Evolutionary conservation across 2,113 vertebrate genomes (phyloP).

Genomic region (Mastomys coucha): DNA sequence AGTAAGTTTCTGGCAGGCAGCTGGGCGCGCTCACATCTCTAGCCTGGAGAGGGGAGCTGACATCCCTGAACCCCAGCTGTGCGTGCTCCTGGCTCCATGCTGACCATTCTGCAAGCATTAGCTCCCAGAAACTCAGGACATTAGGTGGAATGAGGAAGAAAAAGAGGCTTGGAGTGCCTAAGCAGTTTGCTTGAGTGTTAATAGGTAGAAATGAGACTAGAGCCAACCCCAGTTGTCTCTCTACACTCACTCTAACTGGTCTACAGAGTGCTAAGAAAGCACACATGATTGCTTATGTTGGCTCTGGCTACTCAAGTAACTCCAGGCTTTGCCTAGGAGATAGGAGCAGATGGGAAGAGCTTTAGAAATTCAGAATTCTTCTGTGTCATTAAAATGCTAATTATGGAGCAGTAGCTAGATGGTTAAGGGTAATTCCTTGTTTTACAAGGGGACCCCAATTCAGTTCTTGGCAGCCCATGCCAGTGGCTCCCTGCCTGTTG

Average conservation of each 20-base stretch:
- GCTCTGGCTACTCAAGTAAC: neutral
- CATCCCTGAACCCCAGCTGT: neutral
- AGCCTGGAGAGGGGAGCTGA: neutral
- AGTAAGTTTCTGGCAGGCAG: neutral
- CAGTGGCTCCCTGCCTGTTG: neutral
- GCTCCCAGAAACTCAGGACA: neutral
- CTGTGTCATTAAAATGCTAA: neutral
- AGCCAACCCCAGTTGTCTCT: neutral
- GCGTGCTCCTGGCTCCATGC: neutral
- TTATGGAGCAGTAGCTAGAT: too few species aligned
- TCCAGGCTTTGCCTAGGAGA: neutral
- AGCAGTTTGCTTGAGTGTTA: neutral
- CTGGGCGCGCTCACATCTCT: neutral
- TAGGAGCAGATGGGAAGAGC: neutral
- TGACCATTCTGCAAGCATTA: neutral
- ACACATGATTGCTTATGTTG: neutral
- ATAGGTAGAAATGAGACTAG: neutral
- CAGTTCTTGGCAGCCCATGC: neutral
- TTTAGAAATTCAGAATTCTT: slow-evolving; percentile 38
- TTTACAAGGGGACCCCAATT: neutral
- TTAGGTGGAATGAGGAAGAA: neutral
- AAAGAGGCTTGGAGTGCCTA: neutral
- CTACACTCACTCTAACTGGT: neutral
- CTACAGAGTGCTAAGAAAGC: too few species aligned
- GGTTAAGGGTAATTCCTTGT: neutral